Conservation (phyloP, 2,888 invertebrate species). For the Melanophora roralis region DNA sequence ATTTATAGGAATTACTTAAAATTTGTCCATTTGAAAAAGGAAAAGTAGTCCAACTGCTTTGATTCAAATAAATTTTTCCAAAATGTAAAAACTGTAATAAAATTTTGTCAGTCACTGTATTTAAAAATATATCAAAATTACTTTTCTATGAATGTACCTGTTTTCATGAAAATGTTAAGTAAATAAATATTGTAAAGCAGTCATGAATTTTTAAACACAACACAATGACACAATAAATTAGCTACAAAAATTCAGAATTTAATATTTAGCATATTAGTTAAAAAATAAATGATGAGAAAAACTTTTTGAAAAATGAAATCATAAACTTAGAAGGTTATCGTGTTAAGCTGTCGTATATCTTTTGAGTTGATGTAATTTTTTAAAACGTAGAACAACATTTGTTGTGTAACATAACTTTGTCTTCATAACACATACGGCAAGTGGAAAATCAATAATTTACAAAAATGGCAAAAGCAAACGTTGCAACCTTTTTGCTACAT, state of each 20-base stretch:
- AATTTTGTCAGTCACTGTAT: not conserved
- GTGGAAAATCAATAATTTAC: constrained; percentile 59
- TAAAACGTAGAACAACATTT: not conserved
- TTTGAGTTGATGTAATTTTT: constrained; percentile 28
- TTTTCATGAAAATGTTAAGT: too few relatives aligned
- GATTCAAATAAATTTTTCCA: too few relatives aligned
- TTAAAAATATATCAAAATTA: not conserved
- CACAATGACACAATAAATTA: constrained; percentile 41
- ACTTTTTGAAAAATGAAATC: constrained; percentile 6
- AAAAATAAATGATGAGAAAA: constrained; percentile 25
- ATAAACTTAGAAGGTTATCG: constrained; percentile 40
- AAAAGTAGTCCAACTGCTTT: too few relatives aligned
- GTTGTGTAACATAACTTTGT: constrained; percentile 39
- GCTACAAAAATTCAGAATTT: not conserved
- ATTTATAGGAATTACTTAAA: too few relatives aligned
- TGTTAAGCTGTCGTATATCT: not conserved
- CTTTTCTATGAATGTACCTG: too few relatives aligned
- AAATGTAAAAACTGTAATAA: too few relatives aligned
- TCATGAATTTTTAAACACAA: constrained; percentile 53
- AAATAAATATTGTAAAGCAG: constrained; percentile 13
- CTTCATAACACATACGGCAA: constrained; percentile 4
- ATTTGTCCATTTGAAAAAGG: too few relatives aligned
- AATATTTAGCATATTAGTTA: constrained; percentile 20
- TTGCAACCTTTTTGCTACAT: not conserved
- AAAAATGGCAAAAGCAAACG: constrained; percentile 26